Base-by-base conservation (phyloP, 2,797 vertebrate genomes). In the Lutra lutra region DNA sequence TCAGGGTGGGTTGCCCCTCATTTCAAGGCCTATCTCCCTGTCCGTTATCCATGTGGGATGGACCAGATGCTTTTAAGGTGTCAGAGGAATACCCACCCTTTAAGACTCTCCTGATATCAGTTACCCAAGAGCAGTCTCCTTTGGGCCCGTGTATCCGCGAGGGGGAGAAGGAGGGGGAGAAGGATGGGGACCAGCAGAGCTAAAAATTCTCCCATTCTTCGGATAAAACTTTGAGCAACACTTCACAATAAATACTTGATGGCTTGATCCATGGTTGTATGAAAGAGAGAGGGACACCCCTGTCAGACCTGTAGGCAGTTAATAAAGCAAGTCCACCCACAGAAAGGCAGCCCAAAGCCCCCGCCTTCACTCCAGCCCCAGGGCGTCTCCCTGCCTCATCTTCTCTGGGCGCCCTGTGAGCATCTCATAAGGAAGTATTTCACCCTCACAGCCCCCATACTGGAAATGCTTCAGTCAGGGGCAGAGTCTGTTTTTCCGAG, bases 401-500 rank as follows among this genome's bases (percentile, higher is more conserved):
- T 48, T 1, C 1, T 54, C 72, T 46, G 32, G 58, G 60, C 60
- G 35, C 48, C 32, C 58, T 20, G 68, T 21, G 15, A 32, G 46
- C 27, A 29, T 14, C 68, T n/a, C 27, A 27, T 43, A 21, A 62
- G 23, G 97, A 97, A 72, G 78, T 23, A 83, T 96, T 96, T 97
- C 95, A 97, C 90, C 89, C 96, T 95, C 77, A 73, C 64, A 89
- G 18, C 64, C 88, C 17, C 60, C 43, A 80, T 84, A 62, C 79
- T 90, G 91, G 94, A 97, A 91, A 90, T 83, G 95, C 48, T 97
- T 64, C 54, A 43, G 95, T 84, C 90, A 20, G 78, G 82, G 43
- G 46, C 80, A 54, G 3, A 23, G 86, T 4, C 73, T 89, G 80
- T 90, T 97, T 97, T 97, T 97, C 96, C 56, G 32, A 89, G 98